Conservation (phyloP, 2,888 invertebrate species). For the Elegia similella region DNA sequence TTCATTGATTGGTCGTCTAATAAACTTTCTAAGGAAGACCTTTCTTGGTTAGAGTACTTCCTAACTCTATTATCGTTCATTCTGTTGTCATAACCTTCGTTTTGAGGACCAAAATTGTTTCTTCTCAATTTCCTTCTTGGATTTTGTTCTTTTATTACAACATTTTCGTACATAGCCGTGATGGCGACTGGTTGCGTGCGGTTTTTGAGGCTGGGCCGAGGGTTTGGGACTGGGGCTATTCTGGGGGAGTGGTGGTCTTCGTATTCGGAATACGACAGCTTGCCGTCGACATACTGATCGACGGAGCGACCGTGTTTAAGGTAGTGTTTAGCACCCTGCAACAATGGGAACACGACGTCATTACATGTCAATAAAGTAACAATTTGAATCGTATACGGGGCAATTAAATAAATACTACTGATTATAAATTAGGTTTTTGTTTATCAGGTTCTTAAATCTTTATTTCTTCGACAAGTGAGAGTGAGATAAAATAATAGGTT, state of each 20-base stretch:
- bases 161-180: slow-evolving; percentile 87
- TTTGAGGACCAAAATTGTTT: slow-evolving; percentile 78
- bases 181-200: slow-evolving; percentile 86
- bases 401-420: too few relatives aligned
- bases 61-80: slow-evolving; percentile 62
- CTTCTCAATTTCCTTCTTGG: slow-evolving; percentile 86
- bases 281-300: slow-evolving; percentile 90
- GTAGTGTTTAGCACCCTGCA: slow-evolving; percentile 78
- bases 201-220: slow-evolving; percentile 69
- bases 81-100: slow-evolving; percentile 83
- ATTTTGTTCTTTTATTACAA: slow-evolving; percentile 86
- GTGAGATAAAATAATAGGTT: too few relatives aligned
- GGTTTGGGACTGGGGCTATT: slow-evolving; percentile 68
- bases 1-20: slow-evolving; percentile 81
- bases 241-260: slow-evolving; percentile 72
- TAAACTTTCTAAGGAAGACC: slow-evolving; percentile 83
- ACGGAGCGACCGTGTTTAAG: slow-evolving; percentile 87
- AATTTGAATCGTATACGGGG: too few relatives aligned
- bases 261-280: slow-evolving; percentile 78
- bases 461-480: too few relatives aligned
- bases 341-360: slow-evolving; percentile 42
- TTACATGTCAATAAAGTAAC: not conserved
- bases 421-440: too few relatives aligned
- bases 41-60: slow-evolving; percentile 76
- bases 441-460: too few relatives aligned